Evolutionary conservation across 2,888 invertebrate genomes (phyloP).

Genomic region (Noctua pronuba): DNA sequence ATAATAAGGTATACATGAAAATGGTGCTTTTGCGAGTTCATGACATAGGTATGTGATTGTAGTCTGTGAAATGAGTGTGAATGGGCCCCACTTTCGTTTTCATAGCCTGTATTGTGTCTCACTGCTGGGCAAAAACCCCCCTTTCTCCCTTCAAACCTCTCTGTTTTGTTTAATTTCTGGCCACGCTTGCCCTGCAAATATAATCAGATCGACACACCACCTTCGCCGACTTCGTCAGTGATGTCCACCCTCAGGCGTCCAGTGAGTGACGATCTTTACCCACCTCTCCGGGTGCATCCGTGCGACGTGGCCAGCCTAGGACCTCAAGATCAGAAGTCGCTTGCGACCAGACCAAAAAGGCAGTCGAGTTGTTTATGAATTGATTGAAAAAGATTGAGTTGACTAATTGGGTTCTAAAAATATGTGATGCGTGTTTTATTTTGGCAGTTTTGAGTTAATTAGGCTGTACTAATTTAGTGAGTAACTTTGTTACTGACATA

Average conservation of each 20-base stretch:
- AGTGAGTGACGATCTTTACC: too few relatives aligned
- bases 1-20: slow-evolving; percentile 35
- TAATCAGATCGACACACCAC: too few relatives aligned
- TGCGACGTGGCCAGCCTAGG: not conserved
- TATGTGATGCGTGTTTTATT: not conserved
- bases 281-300: too few relatives aligned
- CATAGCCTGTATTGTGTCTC: too few relatives aligned
- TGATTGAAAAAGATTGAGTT: not conserved
- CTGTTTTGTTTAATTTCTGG: too few relatives aligned
- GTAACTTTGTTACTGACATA: too few relatives aligned
- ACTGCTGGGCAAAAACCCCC: too few relatives aligned
- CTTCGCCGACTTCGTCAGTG: too few relatives aligned
- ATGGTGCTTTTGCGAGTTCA: slow-evolving; percentile 35
- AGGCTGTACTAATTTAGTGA: too few relatives aligned
- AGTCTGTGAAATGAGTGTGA: slow-evolving; percentile 39
- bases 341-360: not conserved
- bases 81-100: slow-evolving; percentile 8
- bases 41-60: slow-evolving; percentile 38
- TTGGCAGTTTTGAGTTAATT: not conserved
- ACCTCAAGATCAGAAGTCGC: not conserved
- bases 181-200: too few relatives aligned
- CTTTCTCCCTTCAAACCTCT: too few relatives aligned
- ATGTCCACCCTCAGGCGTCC: too few relatives aligned
- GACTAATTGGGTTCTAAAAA: not conserved
- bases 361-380: not conserved